A percentile compares a stretch with the other conserved stretches of the same genome.
Evolutionary conservation across 2,797 vertebrate genomes (phyloP).

Genomic region (Cossypha polioptera): DNA sequence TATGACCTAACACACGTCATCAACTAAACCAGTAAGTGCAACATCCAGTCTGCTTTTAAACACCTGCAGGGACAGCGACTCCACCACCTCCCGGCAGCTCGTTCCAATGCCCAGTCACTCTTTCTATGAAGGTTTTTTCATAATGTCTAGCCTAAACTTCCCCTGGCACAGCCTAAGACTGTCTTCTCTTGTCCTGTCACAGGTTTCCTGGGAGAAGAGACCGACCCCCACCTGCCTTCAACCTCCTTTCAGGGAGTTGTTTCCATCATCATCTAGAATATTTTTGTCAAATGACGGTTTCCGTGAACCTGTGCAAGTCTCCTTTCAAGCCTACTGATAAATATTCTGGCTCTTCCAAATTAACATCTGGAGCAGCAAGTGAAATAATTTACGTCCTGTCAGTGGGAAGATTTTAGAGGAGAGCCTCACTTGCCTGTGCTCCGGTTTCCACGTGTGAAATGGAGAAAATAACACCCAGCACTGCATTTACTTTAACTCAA

Average conservation of each 20-base stretch:
- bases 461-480: not conserved
- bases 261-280: not conserved
- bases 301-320: not conserved
- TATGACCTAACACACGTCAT: not conserved
- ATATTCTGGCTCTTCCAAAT: not conserved
- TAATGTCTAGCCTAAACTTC: not conserved
- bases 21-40: not conserved
- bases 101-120: not conserved
- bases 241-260: not conserved
- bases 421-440: not conserved
- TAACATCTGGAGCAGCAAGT: not conserved
- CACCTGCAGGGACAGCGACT: not conserved
- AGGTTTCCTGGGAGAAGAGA: not conserved
- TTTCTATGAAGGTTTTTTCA: not conserved
- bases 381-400: not conserved
- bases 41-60: not conserved
- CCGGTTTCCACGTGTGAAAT: accelerated
- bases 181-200: not conserved
- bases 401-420: not conserved
- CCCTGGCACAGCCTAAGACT: not conserved
- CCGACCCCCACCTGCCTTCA: not conserved
- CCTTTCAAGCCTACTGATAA: not conserved
- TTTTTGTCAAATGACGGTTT: not conserved
- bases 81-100: not conserved
- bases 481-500: not conserved